Percentiles rank a stretch among this genome's conserved stretches.
phyloP scores from a whole-genome alignment of 2,113 vertebrate genomes.

The Sinocyclocheilus grahami region DNA sequence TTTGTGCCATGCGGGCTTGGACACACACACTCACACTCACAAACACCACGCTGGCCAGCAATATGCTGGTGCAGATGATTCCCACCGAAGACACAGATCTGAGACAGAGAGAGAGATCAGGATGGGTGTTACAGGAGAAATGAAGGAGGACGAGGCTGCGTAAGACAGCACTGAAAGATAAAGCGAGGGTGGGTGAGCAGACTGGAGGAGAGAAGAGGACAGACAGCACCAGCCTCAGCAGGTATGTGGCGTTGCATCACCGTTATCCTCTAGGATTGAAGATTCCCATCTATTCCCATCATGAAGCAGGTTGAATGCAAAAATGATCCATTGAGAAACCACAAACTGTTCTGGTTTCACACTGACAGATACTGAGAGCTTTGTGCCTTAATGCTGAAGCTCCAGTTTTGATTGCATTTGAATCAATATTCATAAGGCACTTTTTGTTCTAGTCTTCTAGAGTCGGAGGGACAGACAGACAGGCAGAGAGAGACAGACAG shows the following conservation, averaged over 20 bases:
- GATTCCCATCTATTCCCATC: background rate
- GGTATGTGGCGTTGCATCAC: conserved; percentile 69
- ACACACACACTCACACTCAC: conserved; percentile 34
- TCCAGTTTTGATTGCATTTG: conserved; percentile 7
- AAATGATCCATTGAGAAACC: too few species aligned
- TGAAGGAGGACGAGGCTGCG: conserved; percentile 18
- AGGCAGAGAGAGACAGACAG: conserved; percentile 13
- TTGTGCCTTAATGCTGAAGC: background rate
- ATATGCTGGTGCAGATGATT: conserved; percentile 30
- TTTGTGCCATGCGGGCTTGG: conserved; percentile 53
- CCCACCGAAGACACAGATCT: conserved; percentile 3
- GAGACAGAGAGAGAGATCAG: conserved; percentile 1
- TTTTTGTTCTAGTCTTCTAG: conserved; percentile 14
- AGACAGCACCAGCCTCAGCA: conserved; percentile 66
- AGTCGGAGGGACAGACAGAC: background rate
- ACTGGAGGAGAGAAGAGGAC: background rate
- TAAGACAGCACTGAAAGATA: conserved; percentile 25
- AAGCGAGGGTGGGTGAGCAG: conserved; percentile 21
- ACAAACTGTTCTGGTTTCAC: background rate
- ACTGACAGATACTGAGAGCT: background rate
- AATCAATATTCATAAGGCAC: conserved; percentile 24
- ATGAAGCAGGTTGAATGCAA: too few species aligned
- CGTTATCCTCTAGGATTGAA: conserved; percentile 34
- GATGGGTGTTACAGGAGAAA: conserved; percentile 27
- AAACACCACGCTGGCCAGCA: conserved; percentile 28